Conservation (phyloP, 2,888 invertebrate species). For the Nemotelus nigrinus region DNA sequence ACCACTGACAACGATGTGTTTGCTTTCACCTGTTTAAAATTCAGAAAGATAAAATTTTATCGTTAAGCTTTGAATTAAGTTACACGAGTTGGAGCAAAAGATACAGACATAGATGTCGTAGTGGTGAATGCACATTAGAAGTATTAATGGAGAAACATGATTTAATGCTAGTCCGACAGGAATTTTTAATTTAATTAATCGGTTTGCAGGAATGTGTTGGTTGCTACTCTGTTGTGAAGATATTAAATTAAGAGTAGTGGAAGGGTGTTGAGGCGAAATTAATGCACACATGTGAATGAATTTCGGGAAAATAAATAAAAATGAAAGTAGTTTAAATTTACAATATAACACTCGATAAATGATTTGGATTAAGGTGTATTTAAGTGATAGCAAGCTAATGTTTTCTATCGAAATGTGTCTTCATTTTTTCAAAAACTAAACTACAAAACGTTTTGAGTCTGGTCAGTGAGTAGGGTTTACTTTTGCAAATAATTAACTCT, state of each 20-base stretch:
- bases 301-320: too few relatives aligned
- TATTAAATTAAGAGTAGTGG: not conserved
- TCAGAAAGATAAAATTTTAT: constrained; percentile 48
- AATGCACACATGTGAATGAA: too few relatives aligned
- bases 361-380: too few relatives aligned
- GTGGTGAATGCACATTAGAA: constrained; percentile 40
- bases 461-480: too few relatives aligned
- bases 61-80: constrained; percentile 40
- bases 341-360: too few relatives aligned
- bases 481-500: too few relatives aligned
- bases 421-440: too few relatives aligned
- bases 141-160: constrained; percentile 46
- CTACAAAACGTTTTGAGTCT: too few relatives aligned
- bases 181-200: constrained; percentile 47
- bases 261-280: too few relatives aligned
- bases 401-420: too few relatives aligned
- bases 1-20: constrained; percentile 31
- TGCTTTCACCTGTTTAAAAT: constrained; percentile 47
- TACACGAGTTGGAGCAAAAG: constrained; percentile 9
- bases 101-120: not conserved
- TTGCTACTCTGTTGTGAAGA: not conserved
- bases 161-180: constrained; percentile 45
- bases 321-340: too few relatives aligned
- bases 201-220: constrained; percentile 34
- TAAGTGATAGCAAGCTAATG: too few relatives aligned